Conservation (phyloP, 2,888 invertebrate species). For the Lycaena phlaeas region DNA sequence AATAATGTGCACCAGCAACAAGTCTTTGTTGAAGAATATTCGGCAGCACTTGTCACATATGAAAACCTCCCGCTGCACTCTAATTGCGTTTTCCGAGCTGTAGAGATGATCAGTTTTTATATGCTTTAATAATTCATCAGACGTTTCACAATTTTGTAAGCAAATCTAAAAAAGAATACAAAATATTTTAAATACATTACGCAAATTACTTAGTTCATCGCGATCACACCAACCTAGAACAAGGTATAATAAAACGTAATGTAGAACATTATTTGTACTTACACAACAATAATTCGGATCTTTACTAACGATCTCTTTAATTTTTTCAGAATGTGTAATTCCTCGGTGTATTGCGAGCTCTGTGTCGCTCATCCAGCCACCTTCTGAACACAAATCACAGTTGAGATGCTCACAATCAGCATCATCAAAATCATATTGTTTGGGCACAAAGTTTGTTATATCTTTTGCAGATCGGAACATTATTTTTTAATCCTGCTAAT, state of each 20-base stretch:
- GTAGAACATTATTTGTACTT: constrained; percentile 12
- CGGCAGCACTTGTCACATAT: constrained; percentile 35
- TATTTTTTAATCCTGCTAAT: no score
- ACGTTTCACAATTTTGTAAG: constrained; percentile 17
- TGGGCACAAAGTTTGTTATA: not conserved
- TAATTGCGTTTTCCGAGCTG: constrained; percentile 27
- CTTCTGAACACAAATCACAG: constrained; percentile 26
- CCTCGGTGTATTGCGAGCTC: constrained; percentile 39
- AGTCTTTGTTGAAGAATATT: constrained; percentile 43
- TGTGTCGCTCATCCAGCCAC: constrained; percentile 33
- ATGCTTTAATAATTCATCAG: constrained; percentile 25
- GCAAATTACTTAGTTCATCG: no score
- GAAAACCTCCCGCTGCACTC: constrained; percentile 37
- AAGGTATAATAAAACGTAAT: not conserved
- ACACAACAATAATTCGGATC: constrained; percentile 19
- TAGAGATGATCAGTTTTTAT: constrained; percentile 33
- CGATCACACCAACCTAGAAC: not conserved
- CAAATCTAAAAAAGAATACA: constrained; percentile 36
- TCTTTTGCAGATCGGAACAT: constrained; percentile 7
- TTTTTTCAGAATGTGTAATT: constrained; percentile 18
- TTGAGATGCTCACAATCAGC: not conserved
- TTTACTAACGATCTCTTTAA: not conserved
- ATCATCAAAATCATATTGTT: not conserved
- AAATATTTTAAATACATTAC: not conserved
- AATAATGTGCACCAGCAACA: constrained; percentile 29